phyloP scores from a whole-genome alignment of 2,888 invertebrate genomes.

The Mythimna pallens region DNA sequence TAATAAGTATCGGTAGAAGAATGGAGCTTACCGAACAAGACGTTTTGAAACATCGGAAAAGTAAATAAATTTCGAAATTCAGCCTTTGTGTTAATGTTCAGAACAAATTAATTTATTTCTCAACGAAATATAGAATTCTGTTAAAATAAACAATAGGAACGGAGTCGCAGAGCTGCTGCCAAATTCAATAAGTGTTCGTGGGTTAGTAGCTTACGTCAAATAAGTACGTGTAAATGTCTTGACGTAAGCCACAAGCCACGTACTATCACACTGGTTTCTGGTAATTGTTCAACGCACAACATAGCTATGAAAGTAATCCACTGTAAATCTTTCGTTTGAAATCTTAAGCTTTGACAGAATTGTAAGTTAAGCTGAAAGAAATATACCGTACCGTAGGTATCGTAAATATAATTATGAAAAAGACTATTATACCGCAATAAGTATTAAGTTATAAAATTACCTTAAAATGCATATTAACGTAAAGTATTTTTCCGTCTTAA shows the following conservation, averaged over 20 bases:
- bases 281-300: slow-evolving; percentile 29
- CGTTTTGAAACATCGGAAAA: slow-evolving; percentile 2
- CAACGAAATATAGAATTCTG: slow-evolving; percentile 26
- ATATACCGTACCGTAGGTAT: no score
- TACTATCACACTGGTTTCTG: slow-evolving; percentile 13
- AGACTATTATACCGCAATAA: background rate
- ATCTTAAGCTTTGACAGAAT: background rate
- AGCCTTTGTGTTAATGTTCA: slow-evolving; percentile 17
- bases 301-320: background rate
- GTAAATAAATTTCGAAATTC: slow-evolving; percentile 8
- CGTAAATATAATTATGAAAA: background rate
- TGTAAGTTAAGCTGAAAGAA: background rate
- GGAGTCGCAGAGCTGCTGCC: slow-evolving; percentile 43
- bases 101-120: slow-evolving; percentile 33
- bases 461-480: background rate
- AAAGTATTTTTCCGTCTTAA: slow-evolving; percentile 24
- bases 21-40: no score
- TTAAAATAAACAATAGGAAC: slow-evolving; percentile 45
- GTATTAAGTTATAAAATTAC: background rate
- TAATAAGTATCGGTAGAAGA: background rate
- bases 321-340: background rate
- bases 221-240: slow-evolving; percentile 28
- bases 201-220: slow-evolving; percentile 55
- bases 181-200: slow-evolving; percentile 59
- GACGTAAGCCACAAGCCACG: slow-evolving; percentile 24